These are phyloP conservation scores for Tethya wilhelma DNA, from an alignment of 37 sponge, comb jelly and placozoan genomes.

Conservation along the genomic window DNA sequence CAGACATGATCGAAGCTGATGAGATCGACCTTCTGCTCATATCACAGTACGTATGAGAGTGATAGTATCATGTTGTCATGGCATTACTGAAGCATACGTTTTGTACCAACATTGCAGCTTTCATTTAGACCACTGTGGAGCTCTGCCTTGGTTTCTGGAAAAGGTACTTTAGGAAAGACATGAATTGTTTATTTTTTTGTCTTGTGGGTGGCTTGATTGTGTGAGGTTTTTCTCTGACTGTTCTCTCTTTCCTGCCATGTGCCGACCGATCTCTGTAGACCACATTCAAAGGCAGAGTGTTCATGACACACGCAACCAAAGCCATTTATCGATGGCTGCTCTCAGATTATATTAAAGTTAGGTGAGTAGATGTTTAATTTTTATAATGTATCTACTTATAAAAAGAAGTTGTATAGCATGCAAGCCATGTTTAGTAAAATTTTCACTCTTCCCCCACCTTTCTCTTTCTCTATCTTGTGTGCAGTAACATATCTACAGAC, in stretches of 20 bases:
- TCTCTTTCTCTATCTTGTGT: not conserved
- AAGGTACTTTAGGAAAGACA: conserved; percentile 48
- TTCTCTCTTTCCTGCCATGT: not conserved
- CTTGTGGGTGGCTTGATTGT: too few species aligned
- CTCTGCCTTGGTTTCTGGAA: conserved; percentile 96
- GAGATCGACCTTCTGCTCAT: conserved; percentile 92
- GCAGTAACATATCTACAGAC: conserved; percentile 90
- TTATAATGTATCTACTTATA: too few species aligned
- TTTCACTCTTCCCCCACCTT: too few species aligned
- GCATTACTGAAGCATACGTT: not conserved
- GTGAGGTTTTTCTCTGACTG: not conserved
- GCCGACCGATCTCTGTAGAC: conserved; percentile 53
- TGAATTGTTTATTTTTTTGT: too few species aligned
- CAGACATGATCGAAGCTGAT: conserved; percentile 95
- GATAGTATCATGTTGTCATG: not conserved
- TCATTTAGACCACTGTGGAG: conserved; percentile 99
- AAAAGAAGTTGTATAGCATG: too few species aligned
- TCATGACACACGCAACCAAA: conserved; percentile 99
- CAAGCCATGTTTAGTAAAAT: too few species aligned
- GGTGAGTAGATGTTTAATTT: conserved; percentile 67
- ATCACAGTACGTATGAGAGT: conserved; percentile 72
- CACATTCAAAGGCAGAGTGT: conserved; percentile 92
- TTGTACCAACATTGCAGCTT: conserved; percentile 68
- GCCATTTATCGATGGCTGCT: conserved; percentile 99
- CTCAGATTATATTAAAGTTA: conserved; percentile 99